phyloP scores from a whole-genome alignment of 2,888 invertebrate species.

The Caenorhabditis zanzibari region DNA sequence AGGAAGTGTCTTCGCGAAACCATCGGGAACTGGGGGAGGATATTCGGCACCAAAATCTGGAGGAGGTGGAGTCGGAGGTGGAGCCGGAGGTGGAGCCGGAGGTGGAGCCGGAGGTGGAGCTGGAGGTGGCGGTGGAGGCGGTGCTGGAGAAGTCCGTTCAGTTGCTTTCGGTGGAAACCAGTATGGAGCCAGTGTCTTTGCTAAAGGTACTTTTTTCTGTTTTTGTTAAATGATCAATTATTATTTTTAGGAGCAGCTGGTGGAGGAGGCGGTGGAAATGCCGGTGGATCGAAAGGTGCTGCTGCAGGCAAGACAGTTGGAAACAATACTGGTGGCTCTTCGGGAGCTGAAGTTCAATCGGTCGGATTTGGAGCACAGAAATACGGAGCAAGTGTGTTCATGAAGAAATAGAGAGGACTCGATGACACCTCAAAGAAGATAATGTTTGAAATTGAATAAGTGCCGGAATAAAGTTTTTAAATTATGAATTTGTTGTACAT shows the following conservation, averaged over 20 bases:
- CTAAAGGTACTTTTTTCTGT: neutral
- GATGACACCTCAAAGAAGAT: neutral
- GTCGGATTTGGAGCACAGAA: slow-evolving; percentile 42
- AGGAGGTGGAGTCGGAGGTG: slow-evolving; percentile 18
- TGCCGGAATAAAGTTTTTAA: neutral
- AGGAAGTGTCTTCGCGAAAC: slow-evolving; percentile 21
- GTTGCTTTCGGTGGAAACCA: slow-evolving; percentile 35
- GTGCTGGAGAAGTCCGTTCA: slow-evolving; percentile 42
- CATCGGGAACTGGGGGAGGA: slow-evolving; percentile 32
- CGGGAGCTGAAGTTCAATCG: slow-evolving; percentile 45
- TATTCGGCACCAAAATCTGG: slow-evolving; percentile 18
- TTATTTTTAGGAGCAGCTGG: slow-evolving; percentile 13
- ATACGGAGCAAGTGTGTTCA: slow-evolving; percentile 48
- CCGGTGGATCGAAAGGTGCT: slow-evolving; percentile 3
- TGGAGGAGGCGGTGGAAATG: slow-evolving; percentile 16
- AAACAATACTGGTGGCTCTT: slow-evolving; percentile 1
- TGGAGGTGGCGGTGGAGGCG: slow-evolving; percentile 10
- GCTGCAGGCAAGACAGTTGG: neutral
- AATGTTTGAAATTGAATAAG: too few relatives aligned
- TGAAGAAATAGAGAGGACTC: slow-evolving; percentile 16
- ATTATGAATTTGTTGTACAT: too few relatives aligned
- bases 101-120: slow-evolving; percentile 13
- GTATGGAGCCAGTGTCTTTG: slow-evolving; percentile 50
- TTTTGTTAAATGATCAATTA: too few relatives aligned
- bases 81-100: neutral